Conservation (phyloP, 30 jellyfish, hydroid and myxozoan genomes). For the Chrysaora quinquecirrha region DNA sequence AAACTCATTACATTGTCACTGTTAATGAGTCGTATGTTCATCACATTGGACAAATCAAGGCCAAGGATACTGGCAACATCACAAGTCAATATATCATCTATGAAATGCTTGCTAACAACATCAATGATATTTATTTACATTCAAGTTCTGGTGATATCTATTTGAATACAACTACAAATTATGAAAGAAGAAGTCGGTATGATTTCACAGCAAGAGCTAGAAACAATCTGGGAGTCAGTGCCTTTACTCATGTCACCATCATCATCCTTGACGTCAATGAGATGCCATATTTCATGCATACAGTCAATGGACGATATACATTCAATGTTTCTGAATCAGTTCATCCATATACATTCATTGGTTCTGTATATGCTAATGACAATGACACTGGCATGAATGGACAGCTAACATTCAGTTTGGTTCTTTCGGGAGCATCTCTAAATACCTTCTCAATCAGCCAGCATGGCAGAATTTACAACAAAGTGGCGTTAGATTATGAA, state of each 20-base stretch:
- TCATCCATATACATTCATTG: conserved; percentile 60
- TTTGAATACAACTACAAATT: conserved; percentile 50
- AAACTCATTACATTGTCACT: conserved; percentile 41
- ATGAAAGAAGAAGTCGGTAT: conserved; percentile 64
- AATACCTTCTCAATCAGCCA: conserved; percentile 56
- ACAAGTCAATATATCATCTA: conserved; percentile 43
- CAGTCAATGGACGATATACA: conserved; percentile 38
- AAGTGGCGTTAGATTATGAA: conserved; percentile 73
- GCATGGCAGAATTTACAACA: conserved; percentile 65
- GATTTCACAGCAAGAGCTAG: conserved; percentile 80
- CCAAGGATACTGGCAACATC: conserved; percentile 60
- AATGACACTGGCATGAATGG: conserved; percentile 78
- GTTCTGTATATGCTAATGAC: conserved; percentile 73
- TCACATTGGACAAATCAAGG: conserved; percentile 58
- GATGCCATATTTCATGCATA: conserved; percentile 67
- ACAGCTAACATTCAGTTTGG: conserved; percentile 57
- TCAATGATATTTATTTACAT: conserved; percentile 24
- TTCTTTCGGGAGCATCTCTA: conserved; percentile 39
- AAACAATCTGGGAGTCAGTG: conserved; percentile 69
- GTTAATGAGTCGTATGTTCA: conserved; percentile 42
- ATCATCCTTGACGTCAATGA: conserved; percentile 83
- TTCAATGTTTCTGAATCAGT: conserved; percentile 77
- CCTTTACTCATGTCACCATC: conserved; percentile 72
- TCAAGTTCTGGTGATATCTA: conserved; percentile 52
- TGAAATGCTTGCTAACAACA: conserved; percentile 30